These are phyloP conservation scores for Endomychus coccineus DNA, from an alignment of 2,888 invertebrate genomes.

Conservation along the genomic window DNA sequence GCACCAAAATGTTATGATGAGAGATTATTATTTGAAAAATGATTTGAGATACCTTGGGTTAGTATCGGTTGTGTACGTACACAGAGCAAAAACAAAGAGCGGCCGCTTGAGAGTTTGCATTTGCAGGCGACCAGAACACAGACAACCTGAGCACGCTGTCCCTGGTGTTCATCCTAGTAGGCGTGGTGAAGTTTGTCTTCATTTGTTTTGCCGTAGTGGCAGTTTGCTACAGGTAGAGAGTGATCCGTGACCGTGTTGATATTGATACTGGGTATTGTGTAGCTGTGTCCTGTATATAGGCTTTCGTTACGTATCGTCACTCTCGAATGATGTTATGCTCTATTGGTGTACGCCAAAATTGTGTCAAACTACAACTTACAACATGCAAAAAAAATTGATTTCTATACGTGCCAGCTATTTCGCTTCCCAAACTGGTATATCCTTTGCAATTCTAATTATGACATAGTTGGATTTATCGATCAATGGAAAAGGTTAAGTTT, in stretches of 20 bases:
- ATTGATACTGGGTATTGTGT: conserved; percentile 22
- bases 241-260: conserved; percentile 16
- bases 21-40: no score
- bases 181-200: conserved; percentile 90
- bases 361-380: conserved; percentile 6
- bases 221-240: conserved; percentile 84
- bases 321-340: conserved; percentile 13
- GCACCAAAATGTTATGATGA: no score
- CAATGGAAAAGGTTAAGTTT: no score
- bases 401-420: no score
- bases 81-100: conserved; percentile 11
- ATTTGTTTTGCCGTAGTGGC: conserved; percentile 92
- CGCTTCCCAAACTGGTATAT: no score
- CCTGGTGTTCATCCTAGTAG: conserved; percentile 89
- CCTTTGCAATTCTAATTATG: no score
- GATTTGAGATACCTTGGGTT: no score
- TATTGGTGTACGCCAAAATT: conserved; percentile 18
- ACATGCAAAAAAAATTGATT: no score
- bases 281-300: conserved; percentile 41
- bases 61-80: conserved; percentile 14
- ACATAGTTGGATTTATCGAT: no score
- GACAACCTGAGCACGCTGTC: conserved; percentile 82
- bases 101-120: conserved; percentile 26
- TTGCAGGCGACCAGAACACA: conserved; percentile 66
- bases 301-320: conserved; percentile 27